A percentile compares a stretch with the other conserved stretches of the same genome.
These are phyloP conservation scores for Drosophila peninsularis DNA, from an alignment of 2,888 invertebrate species.

Conservation along the genomic window DNA sequence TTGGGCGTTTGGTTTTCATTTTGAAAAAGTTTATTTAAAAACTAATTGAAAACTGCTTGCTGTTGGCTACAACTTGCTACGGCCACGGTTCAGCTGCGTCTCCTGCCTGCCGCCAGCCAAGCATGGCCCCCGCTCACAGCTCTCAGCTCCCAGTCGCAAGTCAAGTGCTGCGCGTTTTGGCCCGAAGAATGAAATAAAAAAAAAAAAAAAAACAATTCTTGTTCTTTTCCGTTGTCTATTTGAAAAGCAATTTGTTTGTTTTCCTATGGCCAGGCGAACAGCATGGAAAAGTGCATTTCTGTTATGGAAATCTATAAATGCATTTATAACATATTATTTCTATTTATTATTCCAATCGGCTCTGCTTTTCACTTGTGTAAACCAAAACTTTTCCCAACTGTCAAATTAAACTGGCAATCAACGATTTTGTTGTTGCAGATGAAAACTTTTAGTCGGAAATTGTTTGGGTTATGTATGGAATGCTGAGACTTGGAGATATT, in stretches of 20 bases:
- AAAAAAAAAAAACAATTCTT: slow-evolving; percentile 13
- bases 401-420: slow-evolving; percentile 10
- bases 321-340: slow-evolving; percentile 49
- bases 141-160: background rate
- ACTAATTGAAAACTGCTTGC: slow-evolving; percentile 76
- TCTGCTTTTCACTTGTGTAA: slow-evolving; percentile 2
- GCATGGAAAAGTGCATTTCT: slow-evolving; percentile 69
- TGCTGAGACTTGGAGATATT: too few relatives aligned
- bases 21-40: slow-evolving; percentile 72
- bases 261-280: slow-evolving; percentile 33
- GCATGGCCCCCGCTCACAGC: background rate
- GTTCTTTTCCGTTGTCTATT: slow-evolving; percentile 36
- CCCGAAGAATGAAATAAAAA: slow-evolving; percentile 30
- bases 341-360: slow-evolving; percentile 43
- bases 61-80: slow-evolving; percentile 35
- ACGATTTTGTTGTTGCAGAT: background rate
- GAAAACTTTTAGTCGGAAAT: background rate
- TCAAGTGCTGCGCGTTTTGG: slow-evolving; percentile 68
- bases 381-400: slow-evolving; percentile 16
- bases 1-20: slow-evolving; percentile 56
- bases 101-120: background rate
- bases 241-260: slow-evolving; percentile 73
- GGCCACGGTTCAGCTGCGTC: slow-evolving; percentile 24
- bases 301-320: slow-evolving; percentile 68
- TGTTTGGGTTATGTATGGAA: background rate